Evolutionary conservation across 2,888 invertebrate genomes (phyloP).

Genomic region (Rotaria macrura): DNA sequence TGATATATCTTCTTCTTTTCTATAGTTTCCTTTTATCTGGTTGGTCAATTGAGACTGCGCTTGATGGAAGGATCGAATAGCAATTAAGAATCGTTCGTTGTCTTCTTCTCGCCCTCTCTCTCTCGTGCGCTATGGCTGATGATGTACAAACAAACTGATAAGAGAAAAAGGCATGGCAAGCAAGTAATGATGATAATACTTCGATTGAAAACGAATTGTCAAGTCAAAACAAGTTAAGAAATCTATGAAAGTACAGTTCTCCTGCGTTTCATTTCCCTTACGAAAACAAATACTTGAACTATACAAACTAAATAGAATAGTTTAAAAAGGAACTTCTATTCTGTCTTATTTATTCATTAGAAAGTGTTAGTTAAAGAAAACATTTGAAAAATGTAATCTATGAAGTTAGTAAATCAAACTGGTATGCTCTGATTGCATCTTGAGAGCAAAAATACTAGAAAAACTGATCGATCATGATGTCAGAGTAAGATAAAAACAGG

Average conservation of each 20-base stretch:
- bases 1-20: neutral
- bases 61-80: slow-evolving; percentile 19
- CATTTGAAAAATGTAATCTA: neutral
- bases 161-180: neutral
- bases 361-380: too few species aligned
- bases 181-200: neutral
- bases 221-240: neutral
- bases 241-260: neutral
- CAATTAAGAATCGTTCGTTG: neutral
- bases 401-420: neutral
- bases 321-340: neutral
- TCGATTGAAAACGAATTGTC: neutral
- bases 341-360: too few species aligned
- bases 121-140: neutral
- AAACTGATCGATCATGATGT: slow-evolving; percentile 8
- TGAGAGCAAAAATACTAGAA: neutral
- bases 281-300: neutral
- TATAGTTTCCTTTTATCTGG: neutral
- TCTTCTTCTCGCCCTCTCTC: neutral
- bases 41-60: neutral
- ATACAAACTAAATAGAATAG: neutral
- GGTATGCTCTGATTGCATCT: neutral
- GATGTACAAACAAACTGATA: slow-evolving; percentile 12
- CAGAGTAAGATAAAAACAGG: slow-evolving; percentile 3
- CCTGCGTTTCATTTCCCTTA: too few species aligned